Conservation (phyloP, 2,797 vertebrate genomes). For the Scleropages formosus region DNA sequence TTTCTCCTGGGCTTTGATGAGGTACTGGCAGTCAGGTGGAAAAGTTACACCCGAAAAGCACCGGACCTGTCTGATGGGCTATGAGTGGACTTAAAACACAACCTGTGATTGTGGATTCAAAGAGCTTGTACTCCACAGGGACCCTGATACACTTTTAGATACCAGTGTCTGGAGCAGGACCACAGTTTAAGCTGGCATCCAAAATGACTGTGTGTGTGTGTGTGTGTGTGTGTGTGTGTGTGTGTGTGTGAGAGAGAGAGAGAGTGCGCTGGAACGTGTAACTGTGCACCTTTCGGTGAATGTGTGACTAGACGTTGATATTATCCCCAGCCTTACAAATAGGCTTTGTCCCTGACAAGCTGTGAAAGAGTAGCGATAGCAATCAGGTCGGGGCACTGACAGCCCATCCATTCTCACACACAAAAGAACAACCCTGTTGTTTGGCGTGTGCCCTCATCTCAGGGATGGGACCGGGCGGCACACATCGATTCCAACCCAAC, state of each 20-base stretch:
- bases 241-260: conserved; percentile 25
- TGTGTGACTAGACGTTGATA: conserved; percentile 17
- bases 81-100: too few species aligned
- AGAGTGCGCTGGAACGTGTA: conserved; percentile 31
- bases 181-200: neutral
- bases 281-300: conserved; percentile 25
- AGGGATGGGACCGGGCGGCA: neutral
- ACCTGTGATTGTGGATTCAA: too few species aligned
- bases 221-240: conserved; percentile 8
- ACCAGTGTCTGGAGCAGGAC: too few species aligned
- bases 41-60: too few species aligned
- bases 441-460: neutral
- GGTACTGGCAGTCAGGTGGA: too few species aligned
- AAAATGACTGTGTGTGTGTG: neutral
- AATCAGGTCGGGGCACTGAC: neutral
- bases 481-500: neutral
- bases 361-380: neutral
- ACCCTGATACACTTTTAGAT: too few species aligned
- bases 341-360: neutral
- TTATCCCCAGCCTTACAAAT: neutral
- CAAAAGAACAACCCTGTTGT: neutral
- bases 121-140: too few species aligned
- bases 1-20: too few species aligned
- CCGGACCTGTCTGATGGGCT: too few species aligned
- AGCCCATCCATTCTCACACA: neutral